These are phyloP conservation scores for Sinosuthora webbiana DNA, from an alignment of 2,113 vertebrate species.

Conservation along the genomic window DNA sequence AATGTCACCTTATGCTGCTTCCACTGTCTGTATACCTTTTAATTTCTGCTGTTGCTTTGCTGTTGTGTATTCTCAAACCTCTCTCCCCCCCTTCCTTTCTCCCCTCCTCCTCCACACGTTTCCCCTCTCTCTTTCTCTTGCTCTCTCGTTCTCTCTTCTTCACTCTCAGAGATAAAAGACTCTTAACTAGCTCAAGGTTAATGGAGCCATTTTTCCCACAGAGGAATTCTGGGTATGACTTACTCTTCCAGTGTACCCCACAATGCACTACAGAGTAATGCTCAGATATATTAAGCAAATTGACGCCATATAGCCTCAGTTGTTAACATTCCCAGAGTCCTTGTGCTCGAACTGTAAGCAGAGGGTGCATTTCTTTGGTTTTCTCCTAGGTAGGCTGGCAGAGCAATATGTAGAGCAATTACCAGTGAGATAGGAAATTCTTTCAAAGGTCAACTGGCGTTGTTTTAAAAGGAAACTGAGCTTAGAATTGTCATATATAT, in stretches of 20 bases:
- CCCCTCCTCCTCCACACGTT: background rate
- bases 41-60: constrained; percentile 94
- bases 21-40: constrained; percentile 90
- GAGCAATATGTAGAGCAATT: constrained; percentile 70
- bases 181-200: constrained; percentile 99
- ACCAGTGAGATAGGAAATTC: constrained; percentile 68
- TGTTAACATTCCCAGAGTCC: constrained; percentile 95
- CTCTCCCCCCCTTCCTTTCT: constrained; percentile 33
- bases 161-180: constrained; percentile 97
- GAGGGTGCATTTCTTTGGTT: constrained; percentile 99
- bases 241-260: constrained; percentile 80
- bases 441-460: constrained; percentile 67
- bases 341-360: constrained; percentile 91
- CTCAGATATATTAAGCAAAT: constrained; percentile 83
- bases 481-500: constrained; percentile 72
- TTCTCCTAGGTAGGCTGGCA: constrained; percentile 78
- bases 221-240: constrained; percentile 90
- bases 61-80: constrained; percentile 91
- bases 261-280: constrained; percentile 80
- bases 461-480: constrained; percentile 68
- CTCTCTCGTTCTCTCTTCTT: constrained; percentile 66
- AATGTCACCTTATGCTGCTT: constrained; percentile 95
- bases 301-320: constrained; percentile 84
- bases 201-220: constrained; percentile 94
- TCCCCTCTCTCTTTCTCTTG: constrained; percentile 34